Conservation (phyloP, 2,888 invertebrate species). For the Acanthosepion esculentum region DNA sequence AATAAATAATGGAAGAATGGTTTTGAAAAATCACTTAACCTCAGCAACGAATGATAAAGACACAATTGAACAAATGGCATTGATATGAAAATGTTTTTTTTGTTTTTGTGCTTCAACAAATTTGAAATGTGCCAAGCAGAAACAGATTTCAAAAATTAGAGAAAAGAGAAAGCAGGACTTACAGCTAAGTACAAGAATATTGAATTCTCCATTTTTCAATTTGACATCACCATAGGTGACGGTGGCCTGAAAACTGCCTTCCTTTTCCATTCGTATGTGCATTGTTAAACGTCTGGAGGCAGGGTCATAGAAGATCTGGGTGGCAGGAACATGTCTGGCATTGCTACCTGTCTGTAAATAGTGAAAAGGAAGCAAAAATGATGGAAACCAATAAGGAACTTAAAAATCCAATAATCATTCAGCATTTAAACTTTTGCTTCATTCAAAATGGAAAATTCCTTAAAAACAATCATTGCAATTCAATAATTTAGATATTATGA, state of each 20-base stretch:
- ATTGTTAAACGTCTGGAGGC: constrained; percentile 86
- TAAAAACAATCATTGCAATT: no score
- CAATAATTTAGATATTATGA: no score
- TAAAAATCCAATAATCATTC: not conserved
- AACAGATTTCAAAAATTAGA: not conserved
- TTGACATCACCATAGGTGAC: constrained; percentile 85
- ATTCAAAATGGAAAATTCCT: no score
- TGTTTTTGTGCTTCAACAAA: not conserved
- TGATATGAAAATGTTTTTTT: not conserved
- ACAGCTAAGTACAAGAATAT: constrained; percentile 92
- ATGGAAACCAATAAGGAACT: not conserved
- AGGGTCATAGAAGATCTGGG: constrained; percentile 80
- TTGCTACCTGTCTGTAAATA: constrained; percentile 64
- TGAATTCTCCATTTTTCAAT: constrained; percentile 91
- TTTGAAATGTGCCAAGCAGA: constrained; percentile 9
- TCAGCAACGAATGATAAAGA: not conserved
- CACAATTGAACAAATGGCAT: not conserved
- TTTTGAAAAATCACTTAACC: not conserved
- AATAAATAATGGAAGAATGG: constrained; percentile 18
- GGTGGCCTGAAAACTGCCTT: constrained; percentile 87
- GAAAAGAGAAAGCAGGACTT: constrained; percentile 73
- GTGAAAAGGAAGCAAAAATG: not conserved
- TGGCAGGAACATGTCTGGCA: constrained; percentile 65
- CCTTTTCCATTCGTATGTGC: constrained; percentile 84
- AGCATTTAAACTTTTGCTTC: no score